These are phyloP conservation scores for Hydroisotoma schaefferi DNA, from an alignment of 2,888 invertebrate species.

Conservation along the genomic window DNA sequence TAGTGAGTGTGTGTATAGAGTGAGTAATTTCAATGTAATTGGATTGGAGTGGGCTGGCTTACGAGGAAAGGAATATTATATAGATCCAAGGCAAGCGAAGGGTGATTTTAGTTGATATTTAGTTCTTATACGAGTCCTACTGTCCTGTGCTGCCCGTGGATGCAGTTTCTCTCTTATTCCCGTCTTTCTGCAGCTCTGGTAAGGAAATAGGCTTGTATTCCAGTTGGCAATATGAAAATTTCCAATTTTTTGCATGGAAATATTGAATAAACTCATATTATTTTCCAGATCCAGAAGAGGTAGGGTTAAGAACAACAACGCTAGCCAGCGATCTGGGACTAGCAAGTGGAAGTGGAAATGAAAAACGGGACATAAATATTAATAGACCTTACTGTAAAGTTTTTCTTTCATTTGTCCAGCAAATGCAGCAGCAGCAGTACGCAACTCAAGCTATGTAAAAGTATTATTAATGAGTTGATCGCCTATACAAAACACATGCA, in stretches of 20 bases:
- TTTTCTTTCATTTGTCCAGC: background rate
- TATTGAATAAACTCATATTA: background rate
- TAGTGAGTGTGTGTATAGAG: background rate
- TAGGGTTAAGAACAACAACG: background rate
- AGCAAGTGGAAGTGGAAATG: constrained; percentile 2
- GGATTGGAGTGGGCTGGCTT: constrained; percentile 15
- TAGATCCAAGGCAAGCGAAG: constrained; percentile 2
- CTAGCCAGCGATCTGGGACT: background rate
- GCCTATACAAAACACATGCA: constrained; percentile 1
- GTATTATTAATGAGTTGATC: constrained; percentile 2
- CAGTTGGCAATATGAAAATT: too few relatives aligned
- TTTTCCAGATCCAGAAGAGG: background rate
- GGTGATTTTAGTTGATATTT: constrained; percentile 2
- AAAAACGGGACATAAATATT: background rate
- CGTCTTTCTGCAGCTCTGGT: background rate
- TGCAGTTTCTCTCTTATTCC: background rate
- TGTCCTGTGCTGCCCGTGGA: background rate
- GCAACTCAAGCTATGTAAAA: constrained; percentile 1
- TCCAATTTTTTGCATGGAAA: background rate
- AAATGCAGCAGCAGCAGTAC: constrained; percentile 1
- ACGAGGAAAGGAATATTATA: constrained; percentile 11
- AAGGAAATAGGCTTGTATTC: background rate
- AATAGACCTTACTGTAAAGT: background rate
- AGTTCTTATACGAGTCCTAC: background rate
- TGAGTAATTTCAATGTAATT: constrained; percentile 15